Evolutionary conservation across 2,888 invertebrate species (phyloP).

Genomic region (Melanotus villosus): DNA sequence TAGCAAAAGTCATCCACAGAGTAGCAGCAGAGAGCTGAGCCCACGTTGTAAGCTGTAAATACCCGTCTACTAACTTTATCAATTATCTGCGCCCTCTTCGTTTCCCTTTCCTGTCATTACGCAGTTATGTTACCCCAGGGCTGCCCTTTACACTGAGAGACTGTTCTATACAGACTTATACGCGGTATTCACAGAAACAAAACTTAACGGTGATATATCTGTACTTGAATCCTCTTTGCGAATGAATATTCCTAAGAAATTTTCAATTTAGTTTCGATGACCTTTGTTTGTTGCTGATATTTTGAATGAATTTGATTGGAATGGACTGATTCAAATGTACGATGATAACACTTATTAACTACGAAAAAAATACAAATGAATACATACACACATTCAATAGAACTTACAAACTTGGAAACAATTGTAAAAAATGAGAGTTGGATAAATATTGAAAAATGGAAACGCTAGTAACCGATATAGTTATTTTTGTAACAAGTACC

Average conservation of each 20-base stretch:
- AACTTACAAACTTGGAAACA: no score
- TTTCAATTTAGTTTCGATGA: neutral
- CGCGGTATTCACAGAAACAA: conserved; percentile 34
- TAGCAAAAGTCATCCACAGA: conserved; percentile 23
- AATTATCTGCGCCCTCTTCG: conserved; percentile 56
- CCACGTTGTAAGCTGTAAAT: conserved; percentile 41
- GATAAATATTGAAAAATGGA: no score
- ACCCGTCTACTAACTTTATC: conserved; percentile 54
- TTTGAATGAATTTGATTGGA: no score
- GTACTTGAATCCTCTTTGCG: neutral
- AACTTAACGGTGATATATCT: conserved; percentile 36
- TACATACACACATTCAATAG: no score
- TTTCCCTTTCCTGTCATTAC: conserved; percentile 58
- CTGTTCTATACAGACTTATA: conserved; percentile 33
- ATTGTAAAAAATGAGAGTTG: no score
- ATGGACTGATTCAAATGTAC: no score
- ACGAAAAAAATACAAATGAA: no score
- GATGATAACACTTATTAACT: no score
- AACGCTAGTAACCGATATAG: no score
- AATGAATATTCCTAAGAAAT: neutral
- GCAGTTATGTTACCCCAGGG: conserved; percentile 52
- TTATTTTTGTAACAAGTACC: no score
- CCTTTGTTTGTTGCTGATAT: no score
- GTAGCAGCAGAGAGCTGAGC: conserved; percentile 13
- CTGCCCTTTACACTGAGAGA: conserved; percentile 39